Evolutionary conservation across 2,888 invertebrate genomes (phyloP), one percentile per base, ranked within the genome.

Genomic region (Pseudanteris insignis): DNA sequence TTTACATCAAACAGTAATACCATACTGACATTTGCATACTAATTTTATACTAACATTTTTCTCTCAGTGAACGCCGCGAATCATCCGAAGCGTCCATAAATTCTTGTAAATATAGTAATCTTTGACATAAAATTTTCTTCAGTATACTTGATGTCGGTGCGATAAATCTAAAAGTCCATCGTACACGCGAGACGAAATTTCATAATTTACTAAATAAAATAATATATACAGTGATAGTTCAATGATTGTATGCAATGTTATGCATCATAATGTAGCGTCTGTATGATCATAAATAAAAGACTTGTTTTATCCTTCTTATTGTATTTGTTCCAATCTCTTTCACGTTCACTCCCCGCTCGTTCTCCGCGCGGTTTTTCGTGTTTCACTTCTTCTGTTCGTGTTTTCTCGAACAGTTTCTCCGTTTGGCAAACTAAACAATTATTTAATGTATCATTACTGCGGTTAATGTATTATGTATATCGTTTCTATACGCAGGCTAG

Each of bases 401-500:
- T 33, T 40, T 14, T 40, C 40, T 15, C 1, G 14, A 15, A 32
- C 38, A 21, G 47, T 21, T 40, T 15, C 32, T 40, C 13, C 12
- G 14, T 29, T 29, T 24, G 14, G 9, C 24, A 14, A 12, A 32
- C 33, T 32, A 40, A 54, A 44, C 46, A 40, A 38, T 46, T 54
- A 40, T 54, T 54, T 46, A 54, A 54, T 54, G 38, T 54, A 54
- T 44, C 46, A 21, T 44, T 18, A 10, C 38, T 18, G 40, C 44
- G 37, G 46, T 47, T 55, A 55, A 47, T 55, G 55, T 55, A 55
- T 47, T 41, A 55, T 47, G 55, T 55, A 46, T 55, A 47, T 46
- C 54, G 38, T 43, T 44, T 53, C 30, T 24, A 37, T 36, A 41
- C 28, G 24, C 25, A 28, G 38, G 33, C 38, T 10, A 34, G 46